Conservation (phyloP, 2,888 invertebrate species). For the Antheraea yamamai region DNA sequence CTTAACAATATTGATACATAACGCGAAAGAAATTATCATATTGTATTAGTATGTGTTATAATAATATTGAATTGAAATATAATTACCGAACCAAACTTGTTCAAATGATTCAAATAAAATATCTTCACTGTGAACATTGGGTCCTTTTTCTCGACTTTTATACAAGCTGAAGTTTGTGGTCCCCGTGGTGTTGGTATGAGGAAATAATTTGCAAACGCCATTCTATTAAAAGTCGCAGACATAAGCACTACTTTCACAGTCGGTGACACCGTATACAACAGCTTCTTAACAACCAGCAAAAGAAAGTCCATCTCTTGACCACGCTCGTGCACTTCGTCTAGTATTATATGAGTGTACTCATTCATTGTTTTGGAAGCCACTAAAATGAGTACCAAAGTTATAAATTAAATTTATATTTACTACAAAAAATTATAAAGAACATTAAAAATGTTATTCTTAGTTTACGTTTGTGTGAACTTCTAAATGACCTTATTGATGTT, state of each 20-base stretch:
- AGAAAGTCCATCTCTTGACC: slow-evolving; percentile 96
- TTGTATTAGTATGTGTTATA: background rate
- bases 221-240: slow-evolving; percentile 95
- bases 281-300: slow-evolving; percentile 89
- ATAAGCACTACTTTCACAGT: slow-evolving; percentile 85
- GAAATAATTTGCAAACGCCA: slow-evolving; percentile 87
- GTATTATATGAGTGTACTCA: slow-evolving; percentile 92
- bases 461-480: background rate
- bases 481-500: no score
- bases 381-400: slow-evolving; percentile 28
- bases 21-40: background rate
- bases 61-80: slow-evolving; percentile 1
- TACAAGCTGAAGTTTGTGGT: slow-evolving; percentile 56
- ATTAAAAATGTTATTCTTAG: no score
- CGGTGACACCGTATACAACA: slow-evolving; percentile 82
- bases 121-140: slow-evolving; percentile 81
- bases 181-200: slow-evolving; percentile 51
- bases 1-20: background rate
- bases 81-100: slow-evolving; percentile 75
- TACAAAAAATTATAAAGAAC: background rate
- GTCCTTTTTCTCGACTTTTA: slow-evolving; percentile 73
- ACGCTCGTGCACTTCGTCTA: slow-evolving; percentile 97
- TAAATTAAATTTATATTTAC: background rate
- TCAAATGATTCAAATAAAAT: slow-evolving; percentile 83
- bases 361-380: slow-evolving; percentile 87